Percentiles rank a stretch among this genome's conserved stretches.
Conservation (phyloP, 2,797 vertebrate species). For the Trichosurus vulpecula region DNA sequence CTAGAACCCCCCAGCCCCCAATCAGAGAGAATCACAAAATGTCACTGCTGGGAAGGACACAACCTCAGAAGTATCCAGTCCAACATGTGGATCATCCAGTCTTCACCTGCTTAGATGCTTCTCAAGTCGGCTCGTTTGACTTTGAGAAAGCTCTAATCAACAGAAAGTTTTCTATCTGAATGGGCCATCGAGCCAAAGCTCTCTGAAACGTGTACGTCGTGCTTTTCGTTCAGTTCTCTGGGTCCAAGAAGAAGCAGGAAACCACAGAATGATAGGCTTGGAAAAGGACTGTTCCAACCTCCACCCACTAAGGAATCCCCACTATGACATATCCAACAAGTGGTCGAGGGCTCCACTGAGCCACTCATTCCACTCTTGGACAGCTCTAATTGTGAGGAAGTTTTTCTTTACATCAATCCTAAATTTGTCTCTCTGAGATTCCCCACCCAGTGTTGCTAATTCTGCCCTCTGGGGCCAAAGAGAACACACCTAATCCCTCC, state of each 20-base stretch:
- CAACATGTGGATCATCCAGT: background rate
- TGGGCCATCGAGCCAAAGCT: background rate
- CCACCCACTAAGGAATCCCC: background rate
- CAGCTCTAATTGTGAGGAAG: background rate
- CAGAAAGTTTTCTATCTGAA: background rate
- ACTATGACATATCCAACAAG: background rate
- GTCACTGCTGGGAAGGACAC: background rate
- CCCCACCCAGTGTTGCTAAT: constrained; percentile 6
- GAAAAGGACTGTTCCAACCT: background rate
- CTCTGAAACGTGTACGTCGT: background rate
- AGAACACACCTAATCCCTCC: background rate
- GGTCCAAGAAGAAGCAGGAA: background rate
- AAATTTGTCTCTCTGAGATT: background rate
- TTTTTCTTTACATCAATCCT: background rate
- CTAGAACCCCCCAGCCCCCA: background rate
- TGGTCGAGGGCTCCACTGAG: background rate
- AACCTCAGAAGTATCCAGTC: background rate
- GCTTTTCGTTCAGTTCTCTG: background rate
- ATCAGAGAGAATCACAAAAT: background rate
- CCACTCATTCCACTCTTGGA: background rate
- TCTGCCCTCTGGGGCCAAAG: background rate
- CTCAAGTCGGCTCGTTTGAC: background rate
- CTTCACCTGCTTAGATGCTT: background rate
- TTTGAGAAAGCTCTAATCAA: background rate
- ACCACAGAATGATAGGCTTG: background rate